Percentiles rank a stretch among this genome's conserved stretches.
These are phyloP conservation scores for Mormoops blainvillei DNA, from an alignment of 2,113 vertebrate species.

Conservation along the genomic window DNA sequence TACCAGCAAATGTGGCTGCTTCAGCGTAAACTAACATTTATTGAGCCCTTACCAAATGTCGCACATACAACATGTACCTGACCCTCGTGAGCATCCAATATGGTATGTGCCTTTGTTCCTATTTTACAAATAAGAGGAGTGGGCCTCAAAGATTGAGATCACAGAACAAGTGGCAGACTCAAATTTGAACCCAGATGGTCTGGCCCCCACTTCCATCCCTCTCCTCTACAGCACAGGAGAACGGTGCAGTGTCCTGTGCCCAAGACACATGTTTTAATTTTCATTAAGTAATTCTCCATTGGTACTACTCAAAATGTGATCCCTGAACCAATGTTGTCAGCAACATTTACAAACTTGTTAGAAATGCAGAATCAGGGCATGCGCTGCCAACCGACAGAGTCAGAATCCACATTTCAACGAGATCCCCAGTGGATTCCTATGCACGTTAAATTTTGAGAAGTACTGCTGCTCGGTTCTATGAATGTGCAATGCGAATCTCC, in stretches of 20 bases:
- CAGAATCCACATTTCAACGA: background rate
- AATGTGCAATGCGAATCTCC: background rate
- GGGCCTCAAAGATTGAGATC: background rate
- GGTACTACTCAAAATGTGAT: background rate
- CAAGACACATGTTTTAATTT: background rate
- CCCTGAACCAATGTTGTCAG: background rate
- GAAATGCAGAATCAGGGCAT: background rate
- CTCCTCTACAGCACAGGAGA: background rate
- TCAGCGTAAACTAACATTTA: background rate
- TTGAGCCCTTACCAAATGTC: background rate
- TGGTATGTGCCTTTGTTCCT: background rate
- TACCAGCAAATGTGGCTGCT: background rate
- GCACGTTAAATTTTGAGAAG: background rate
- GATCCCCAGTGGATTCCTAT: background rate
- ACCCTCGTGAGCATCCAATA: background rate
- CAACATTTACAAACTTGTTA: background rate
- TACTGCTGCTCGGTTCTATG: background rate
- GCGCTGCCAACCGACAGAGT: background rate
- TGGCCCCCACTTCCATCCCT: background rate
- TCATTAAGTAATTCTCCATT: background rate
- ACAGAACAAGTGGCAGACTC: background rate
- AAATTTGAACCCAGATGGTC: background rate
- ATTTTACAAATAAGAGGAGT: background rate
- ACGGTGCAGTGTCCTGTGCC: background rate
- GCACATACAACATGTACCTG: background rate